Percentiles rank a stretch among this genome's conserved stretches.
Evolutionary conservation across 2,797 vertebrate genomes (phyloP).

Genomic region (Megaceryle alcyon): DNA sequence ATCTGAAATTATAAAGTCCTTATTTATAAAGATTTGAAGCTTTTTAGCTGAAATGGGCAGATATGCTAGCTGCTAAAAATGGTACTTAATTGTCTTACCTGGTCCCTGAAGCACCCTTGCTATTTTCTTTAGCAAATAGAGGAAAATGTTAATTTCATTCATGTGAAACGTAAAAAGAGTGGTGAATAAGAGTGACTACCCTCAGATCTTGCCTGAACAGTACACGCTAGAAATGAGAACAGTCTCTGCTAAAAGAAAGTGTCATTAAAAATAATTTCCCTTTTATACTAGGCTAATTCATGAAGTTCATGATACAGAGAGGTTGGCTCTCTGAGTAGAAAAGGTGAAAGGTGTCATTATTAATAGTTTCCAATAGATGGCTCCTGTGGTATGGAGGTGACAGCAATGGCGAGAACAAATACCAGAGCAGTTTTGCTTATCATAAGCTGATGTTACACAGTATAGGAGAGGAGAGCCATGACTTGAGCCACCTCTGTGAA

Average conservation of each 20-base stretch:
- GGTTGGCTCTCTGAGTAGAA: neutral
- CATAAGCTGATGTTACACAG: neutral
- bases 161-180: constrained; percentile 2
- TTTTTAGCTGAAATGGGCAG: neutral
- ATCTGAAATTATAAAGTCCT: neutral
- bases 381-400: neutral
- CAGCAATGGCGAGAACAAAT: neutral
- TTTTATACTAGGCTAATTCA: neutral
- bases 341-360: neutral
- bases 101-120: neutral
- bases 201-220: neutral
- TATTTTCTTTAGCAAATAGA: constrained; percentile 31
- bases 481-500: neutral
- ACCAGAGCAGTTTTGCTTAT: neutral
- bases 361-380: neutral
- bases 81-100: neutral
- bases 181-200: neutral
- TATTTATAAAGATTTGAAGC: constrained; percentile 8
- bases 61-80: neutral
- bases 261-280: neutral
- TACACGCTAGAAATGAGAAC: neutral
- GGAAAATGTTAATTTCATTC: constrained; percentile 29
- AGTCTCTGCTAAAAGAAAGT: neutral
- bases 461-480: neutral
- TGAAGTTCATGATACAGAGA: neutral